Evolutionary conservation across 2,888 invertebrate species (phyloP).

Genomic region (Callyntrura guangdongensis): DNA sequence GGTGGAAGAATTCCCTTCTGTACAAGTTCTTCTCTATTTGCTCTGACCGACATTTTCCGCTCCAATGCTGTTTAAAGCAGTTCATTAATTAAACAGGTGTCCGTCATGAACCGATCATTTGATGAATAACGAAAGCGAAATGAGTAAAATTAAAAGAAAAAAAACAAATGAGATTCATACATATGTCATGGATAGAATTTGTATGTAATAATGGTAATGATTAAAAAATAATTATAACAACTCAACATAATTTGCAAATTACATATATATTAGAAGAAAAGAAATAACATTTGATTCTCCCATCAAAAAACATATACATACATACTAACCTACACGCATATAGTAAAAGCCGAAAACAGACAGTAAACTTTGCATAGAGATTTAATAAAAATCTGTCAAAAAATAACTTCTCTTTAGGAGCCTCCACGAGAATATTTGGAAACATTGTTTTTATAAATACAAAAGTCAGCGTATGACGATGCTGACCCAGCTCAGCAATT

Average conservation of each 20-base stretch:
- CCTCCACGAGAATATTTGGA: too few relatives aligned
- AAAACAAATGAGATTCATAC: constrained; percentile 22
- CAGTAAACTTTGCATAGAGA: background rate
- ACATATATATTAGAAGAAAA: background rate
- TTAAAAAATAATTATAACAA: background rate
- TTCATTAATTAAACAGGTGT: constrained; percentile 51
- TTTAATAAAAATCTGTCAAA: background rate
- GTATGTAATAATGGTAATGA: background rate
- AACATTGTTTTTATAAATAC: too few relatives aligned
- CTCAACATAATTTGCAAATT: background rate
- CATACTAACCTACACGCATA: background rate
- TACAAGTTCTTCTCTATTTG: constrained; percentile 98
- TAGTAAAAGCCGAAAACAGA: background rate
- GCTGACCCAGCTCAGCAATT: too few relatives aligned
- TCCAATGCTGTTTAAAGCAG: constrained; percentile 92
- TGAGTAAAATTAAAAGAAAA: constrained; percentile 50
- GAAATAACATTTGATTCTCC: too few relatives aligned
- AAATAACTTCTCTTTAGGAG: too few relatives aligned
- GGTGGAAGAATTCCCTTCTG: constrained; percentile 97
- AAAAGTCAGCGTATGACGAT: too few relatives aligned
- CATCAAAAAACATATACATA: background rate
- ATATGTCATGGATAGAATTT: background rate
- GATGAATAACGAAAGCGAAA: constrained; percentile 50
- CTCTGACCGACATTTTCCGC: constrained; percentile 99
- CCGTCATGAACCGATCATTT: constrained; percentile 23